phyloP scores from a whole-genome alignment of 2,113 vertebrate species.

The Mesitornis unicolor region DNA sequence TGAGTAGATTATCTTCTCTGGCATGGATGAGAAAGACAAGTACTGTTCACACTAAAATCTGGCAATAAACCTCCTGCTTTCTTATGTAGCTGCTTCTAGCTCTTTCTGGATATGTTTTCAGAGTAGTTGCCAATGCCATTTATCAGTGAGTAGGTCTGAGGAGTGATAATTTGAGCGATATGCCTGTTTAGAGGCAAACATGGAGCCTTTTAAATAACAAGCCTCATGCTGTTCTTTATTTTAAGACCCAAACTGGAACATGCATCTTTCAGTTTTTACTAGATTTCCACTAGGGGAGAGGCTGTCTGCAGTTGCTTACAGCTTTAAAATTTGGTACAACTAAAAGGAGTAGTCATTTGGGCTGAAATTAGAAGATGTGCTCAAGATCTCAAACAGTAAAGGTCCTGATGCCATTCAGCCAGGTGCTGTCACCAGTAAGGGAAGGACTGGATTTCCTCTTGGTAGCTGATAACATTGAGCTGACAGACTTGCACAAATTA shows the following conservation, averaged over 20 bases:
- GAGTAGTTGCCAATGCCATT: background rate
- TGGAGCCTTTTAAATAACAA: background rate
- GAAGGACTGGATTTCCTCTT: background rate
- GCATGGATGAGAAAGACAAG: background rate
- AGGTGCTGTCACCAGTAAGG: rapidly evolving
- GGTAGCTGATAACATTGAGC: background rate
- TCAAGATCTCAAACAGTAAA: background rate
- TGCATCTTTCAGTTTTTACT: background rate
- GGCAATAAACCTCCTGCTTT: background rate
- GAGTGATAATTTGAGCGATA: background rate
- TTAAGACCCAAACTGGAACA: background rate
- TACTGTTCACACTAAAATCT: background rate
- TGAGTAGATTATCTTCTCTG: background rate
- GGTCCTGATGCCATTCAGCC: background rate
- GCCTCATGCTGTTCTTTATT: background rate
- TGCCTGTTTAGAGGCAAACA: background rate
- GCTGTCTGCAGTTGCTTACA: background rate
- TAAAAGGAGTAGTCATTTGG: too few species aligned
- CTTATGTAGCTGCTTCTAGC: background rate
- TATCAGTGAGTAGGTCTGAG: background rate
- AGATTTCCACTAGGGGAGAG: background rate
- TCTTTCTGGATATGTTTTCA: background rate
- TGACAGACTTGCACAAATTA: rapidly evolving
- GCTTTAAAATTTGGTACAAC: too few species aligned
- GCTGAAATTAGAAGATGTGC: background rate